Conservation (phyloP, 2,888 invertebrate species). For the Cordylochernes scorpioides region DNA sequence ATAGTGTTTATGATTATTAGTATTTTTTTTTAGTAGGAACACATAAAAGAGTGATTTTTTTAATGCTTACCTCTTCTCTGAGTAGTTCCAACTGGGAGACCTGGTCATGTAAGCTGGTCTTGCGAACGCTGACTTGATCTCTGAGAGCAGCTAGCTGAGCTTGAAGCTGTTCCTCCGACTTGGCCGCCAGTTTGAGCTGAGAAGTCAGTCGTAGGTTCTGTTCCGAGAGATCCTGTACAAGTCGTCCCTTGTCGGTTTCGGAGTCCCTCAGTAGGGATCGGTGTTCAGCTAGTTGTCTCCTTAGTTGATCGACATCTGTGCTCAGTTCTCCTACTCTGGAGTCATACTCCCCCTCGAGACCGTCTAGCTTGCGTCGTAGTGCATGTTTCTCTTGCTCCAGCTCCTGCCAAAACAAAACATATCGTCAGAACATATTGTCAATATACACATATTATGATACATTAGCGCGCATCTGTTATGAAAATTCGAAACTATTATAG, state of each 20-base stretch:
- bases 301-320: constrained; percentile 52
- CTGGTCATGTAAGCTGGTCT: constrained; percentile 55
- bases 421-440: too few species aligned
- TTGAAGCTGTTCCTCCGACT: constrained; percentile 47
- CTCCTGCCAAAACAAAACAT: constrained; percentile 34
- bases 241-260: constrained; percentile 39
- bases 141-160: constrained; percentile 51
- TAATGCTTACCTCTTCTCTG: constrained; percentile 47
- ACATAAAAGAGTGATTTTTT: too few species aligned
- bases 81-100: constrained; percentile 63
- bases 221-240: constrained; percentile 56
- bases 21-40: neutral
- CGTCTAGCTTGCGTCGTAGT: constrained; percentile 52
- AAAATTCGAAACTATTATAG: too few species aligned
- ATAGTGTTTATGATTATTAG: too few species aligned
- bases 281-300: constrained; percentile 38
- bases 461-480: too few species aligned
- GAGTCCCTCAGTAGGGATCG: constrained; percentile 16
- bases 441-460: too few species aligned
- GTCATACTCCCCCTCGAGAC: constrained; percentile 64
- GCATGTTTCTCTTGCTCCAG: constrained; percentile 78
- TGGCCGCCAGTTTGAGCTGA: constrained; percentile 42
- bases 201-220: constrained; percentile 62
- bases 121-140: constrained; percentile 54
- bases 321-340: constrained; percentile 59